Evolutionary conservation across 2,797 vertebrate genomes (phyloP), one percentile per base, ranked within the genome.

Genomic region (Hydrolagus colliei): DNA sequence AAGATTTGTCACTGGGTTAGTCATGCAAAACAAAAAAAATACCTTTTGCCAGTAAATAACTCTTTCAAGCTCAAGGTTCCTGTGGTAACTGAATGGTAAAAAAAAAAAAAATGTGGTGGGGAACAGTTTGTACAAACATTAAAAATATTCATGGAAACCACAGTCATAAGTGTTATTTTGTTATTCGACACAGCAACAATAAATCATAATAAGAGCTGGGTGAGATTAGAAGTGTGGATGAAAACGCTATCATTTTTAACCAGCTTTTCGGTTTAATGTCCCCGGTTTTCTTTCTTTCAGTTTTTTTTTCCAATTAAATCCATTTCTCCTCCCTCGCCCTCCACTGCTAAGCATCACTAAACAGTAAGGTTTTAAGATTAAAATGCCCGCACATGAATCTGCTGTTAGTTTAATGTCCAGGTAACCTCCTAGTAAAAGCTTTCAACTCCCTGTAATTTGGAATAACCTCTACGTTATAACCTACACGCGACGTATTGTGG

Each of bases 91-190:
- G 65, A 68, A 84, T 52, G 71, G 71, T 18, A 7, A 68, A 27
- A 84, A 82, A 27, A 84, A 82, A 27, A 27, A 27, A 27, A 27
- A 1, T 27, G 27, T 27, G 27, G 27, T 0, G 27, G 27, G 52
- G 16, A 84, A 84, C 32, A 27, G 62, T n/a, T 27, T 71, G 79
- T 63, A 84, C 65, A 84, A 84, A 4, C 65, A 84, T 41, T 52
- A 84, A 68, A 2, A 77, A 18, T 71, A 71, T 84, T 84, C 79
- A 71, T 67, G 13, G 79, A 84, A 84, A 84, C 41, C 79, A 68
- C 65, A 84, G n/a, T 71, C 18, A 0, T 71, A 84, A 71, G 18
- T 71, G 9, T 84, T 71, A 71, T 41, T 35, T 41, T n/a, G 18
- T 11, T 68, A 71, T 32, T 68, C 12, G 68, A 41, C 79, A 84